Evolutionary conservation across 2,888 invertebrate genomes (phyloP).

Genomic region (Phytoseiulus persimilis): DNA sequence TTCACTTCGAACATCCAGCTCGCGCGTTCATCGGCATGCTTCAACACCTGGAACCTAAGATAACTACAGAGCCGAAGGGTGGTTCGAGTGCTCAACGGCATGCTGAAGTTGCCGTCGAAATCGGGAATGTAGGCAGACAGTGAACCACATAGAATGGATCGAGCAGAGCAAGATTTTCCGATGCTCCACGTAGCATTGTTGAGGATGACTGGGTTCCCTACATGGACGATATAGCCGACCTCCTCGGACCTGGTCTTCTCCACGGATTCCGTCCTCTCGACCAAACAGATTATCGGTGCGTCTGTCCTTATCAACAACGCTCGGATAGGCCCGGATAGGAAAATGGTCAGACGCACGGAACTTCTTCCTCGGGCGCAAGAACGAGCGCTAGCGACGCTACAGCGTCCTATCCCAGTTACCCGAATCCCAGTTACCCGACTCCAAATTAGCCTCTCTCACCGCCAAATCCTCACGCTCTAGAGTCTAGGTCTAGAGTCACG

Average conservation of each 20-base stretch:
- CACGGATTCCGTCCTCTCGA: not conserved
- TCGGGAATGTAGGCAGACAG: not conserved
- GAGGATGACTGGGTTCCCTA: not conserved
- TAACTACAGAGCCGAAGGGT: not conserved
- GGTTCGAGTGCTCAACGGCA: not conserved
- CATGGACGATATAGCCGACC: not conserved
- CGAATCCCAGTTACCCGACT: too few relatives aligned
- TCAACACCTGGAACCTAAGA: not conserved
- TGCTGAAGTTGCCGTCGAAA: too few relatives aligned
- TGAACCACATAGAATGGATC: not conserved
- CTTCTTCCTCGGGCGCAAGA: not conserved
- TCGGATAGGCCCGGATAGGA: not conserved
- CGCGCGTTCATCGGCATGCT: not conserved
- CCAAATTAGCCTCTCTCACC: too few relatives aligned
- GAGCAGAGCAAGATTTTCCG: not conserved
- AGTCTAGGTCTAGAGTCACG: too few relatives aligned
- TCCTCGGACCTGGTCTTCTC: not conserved
- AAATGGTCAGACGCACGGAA: not conserved
- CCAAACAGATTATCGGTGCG: not conserved
- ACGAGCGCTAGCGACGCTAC: not conserved
- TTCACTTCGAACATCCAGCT: not conserved
- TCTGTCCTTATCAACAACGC: not conserved
- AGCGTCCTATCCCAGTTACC: too few relatives aligned
- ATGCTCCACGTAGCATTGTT: not conserved
- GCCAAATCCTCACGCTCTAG: too few relatives aligned